Percentiles rank a stretch among this genome's conserved stretches.
Conservation (phyloP, 2,113 vertebrate species). For the Dendrocopos noguchii region DNA sequence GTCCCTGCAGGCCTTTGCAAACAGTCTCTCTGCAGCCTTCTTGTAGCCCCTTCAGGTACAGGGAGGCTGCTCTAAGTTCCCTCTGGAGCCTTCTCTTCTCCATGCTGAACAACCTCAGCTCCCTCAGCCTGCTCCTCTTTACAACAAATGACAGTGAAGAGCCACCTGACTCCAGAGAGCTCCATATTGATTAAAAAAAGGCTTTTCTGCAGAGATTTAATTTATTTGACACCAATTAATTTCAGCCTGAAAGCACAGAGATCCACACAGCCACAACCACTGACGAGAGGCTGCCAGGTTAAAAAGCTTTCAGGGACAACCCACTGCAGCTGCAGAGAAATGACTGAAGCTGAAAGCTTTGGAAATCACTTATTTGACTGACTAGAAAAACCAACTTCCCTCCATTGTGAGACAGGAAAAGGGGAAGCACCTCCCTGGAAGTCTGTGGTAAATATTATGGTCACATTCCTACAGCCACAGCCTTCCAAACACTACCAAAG, state of each 20-base stretch:
- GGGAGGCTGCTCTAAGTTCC: no score
- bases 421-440: constrained; percentile 54
- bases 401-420: constrained; percentile 61
- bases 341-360: neutral
- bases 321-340: neutral
- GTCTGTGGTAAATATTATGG: constrained; percentile 40
- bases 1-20: no score
- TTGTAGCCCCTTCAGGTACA: no score
- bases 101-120: no score
- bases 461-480: neutral
- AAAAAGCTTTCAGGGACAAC: constrained; percentile 11
- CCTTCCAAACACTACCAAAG: neutral
- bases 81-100: no score
- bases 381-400: constrained; percentile 25
- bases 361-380: neutral
- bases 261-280: neutral
- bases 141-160: neutral
- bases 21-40: no score
- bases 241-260: neutral
- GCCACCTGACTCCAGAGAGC: neutral
- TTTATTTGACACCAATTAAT: neutral
- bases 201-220: neutral
- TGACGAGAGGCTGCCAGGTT: neutral
- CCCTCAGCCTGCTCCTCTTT: neutral
- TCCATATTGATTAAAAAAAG: neutral